A percentile compares a stretch with the other conserved stretches of the same genome.
Evolutionary conservation across 2,797 vertebrate genomes (phyloP).

Genomic region (Alauda arvensis): DNA sequence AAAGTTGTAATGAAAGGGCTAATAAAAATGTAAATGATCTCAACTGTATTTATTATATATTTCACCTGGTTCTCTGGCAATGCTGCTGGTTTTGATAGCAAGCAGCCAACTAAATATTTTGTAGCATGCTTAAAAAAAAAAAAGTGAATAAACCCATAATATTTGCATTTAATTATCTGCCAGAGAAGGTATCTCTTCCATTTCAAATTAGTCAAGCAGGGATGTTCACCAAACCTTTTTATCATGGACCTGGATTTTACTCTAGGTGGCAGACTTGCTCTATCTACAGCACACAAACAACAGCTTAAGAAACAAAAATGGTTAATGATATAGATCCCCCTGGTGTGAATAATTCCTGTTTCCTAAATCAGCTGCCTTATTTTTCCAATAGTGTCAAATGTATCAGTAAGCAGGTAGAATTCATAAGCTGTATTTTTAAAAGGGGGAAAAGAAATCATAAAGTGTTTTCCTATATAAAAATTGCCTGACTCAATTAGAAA

Average conservation of each 20-base stretch:
- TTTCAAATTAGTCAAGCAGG: not conserved
- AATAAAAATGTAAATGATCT: conserved; percentile 30
- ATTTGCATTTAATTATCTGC: conserved; percentile 31
- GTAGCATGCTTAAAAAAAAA: not conserved
- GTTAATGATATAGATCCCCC: conserved; percentile 51
- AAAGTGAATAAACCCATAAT: not conserved
- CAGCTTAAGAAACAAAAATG: conserved; percentile 27
- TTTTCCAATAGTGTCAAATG: conserved; percentile 61
- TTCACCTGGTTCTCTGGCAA: not conserved
- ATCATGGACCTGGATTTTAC: not conserved
- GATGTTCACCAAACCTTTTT: not conserved
- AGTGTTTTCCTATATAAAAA: not conserved
- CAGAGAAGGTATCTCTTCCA: not conserved
- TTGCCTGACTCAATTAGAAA: conserved; percentile 17
- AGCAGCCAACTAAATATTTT: not conserved
- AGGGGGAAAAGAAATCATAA: not conserved
- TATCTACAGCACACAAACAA: not conserved
- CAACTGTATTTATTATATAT: not conserved
- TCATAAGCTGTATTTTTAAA: conserved; percentile 13
- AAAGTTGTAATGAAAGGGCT: not conserved
- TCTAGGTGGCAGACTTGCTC: conserved; percentile 69
- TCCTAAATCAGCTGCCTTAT: conserved; percentile 58
- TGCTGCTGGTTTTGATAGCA: conserved; percentile 2
- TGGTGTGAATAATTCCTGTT: conserved; percentile 47
- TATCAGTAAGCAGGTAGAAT: conserved; percentile 56